phyloP scores from a whole-genome alignment of 2,888 invertebrate species.

The Pseudococcus viburni region DNA sequence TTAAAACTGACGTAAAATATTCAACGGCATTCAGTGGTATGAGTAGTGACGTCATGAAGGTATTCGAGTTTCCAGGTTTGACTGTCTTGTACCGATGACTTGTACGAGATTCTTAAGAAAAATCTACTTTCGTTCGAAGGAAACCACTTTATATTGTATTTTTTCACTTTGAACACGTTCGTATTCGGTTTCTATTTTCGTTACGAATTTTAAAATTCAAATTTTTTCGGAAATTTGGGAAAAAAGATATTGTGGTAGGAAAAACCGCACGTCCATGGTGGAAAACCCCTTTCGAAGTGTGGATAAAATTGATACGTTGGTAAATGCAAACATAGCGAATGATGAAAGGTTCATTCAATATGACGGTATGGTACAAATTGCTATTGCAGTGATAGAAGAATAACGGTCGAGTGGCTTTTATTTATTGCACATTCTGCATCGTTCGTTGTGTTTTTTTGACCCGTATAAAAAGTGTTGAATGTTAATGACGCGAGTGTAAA shows the following conservation, averaged over 20 bases:
- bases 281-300: neutral
- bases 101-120: neutral
- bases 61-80: too few species aligned
- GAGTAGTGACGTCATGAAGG: too few species aligned
- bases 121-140: neutral
- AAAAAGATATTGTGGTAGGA: neutral
- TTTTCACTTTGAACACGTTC: neutral
- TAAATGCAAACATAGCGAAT: slow-evolving; percentile 3
- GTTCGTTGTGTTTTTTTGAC: neutral
- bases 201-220: neutral
- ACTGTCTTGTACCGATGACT: neutral
- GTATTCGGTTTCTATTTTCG: neutral
- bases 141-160: neutral
- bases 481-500: slow-evolving; percentile 36
- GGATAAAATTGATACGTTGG: neutral
- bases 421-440: slow-evolving; percentile 49
- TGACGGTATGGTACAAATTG: slow-evolving; percentile 7
- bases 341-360: slow-evolving; percentile 27
- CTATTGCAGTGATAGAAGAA: slow-evolving; percentile 50
- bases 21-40: too few species aligned
- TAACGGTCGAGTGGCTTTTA: slow-evolving; percentile 52
- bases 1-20: too few species aligned
- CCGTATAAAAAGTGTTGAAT: slow-evolving; percentile 42
- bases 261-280: neutral
- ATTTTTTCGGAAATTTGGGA: neutral